Conservation (phyloP, 1,140 invertebrate genomes). For the Trigoniulus corallinus region DNA sequence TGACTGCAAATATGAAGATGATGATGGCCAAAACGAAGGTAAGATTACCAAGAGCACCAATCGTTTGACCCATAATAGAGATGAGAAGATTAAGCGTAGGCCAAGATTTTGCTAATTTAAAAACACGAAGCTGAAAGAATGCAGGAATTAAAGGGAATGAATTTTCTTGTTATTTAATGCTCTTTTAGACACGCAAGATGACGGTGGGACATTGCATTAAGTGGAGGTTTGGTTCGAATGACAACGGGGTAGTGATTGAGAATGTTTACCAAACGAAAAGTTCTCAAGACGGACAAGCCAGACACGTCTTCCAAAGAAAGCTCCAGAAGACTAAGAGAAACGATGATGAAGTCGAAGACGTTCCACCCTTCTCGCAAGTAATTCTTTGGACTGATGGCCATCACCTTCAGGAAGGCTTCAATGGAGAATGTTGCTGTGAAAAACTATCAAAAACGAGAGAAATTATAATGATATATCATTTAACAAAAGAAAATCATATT, state of each 20-base stretch:
- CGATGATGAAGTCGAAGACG: conserved; percentile 97
- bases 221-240: not conserved
- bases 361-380: conserved; percentile 99
- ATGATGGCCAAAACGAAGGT: conserved; percentile 95
- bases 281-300: conserved; percentile 64
- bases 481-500: too few species aligned
- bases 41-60: conserved; percentile 93
- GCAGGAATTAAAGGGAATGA: conserved; percentile 38
- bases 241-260: not conserved
- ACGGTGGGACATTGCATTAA: not conserved
- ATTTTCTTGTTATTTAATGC: not conserved
- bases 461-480: not conserved
- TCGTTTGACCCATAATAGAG: conserved; percentile 94
- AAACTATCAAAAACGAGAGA: conserved; percentile 50
- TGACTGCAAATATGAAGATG: conserved; percentile 96
- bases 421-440: conserved; percentile 95
- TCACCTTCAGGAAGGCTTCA: conserved; percentile 83
- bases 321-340: conserved; percentile 83
- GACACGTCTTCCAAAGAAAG: conserved; percentile 59
- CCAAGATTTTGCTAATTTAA: conserved; percentile 99
- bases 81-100: conserved; percentile 94
- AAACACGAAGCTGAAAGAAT: conserved; percentile 89
- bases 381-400: conserved; percentile 89
- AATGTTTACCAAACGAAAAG: conserved; percentile 29
- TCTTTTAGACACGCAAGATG: not conserved